phyloP scores from a whole-genome alignment of 2,797 vertebrate genomes.

The Chelonia mydas region DNA sequence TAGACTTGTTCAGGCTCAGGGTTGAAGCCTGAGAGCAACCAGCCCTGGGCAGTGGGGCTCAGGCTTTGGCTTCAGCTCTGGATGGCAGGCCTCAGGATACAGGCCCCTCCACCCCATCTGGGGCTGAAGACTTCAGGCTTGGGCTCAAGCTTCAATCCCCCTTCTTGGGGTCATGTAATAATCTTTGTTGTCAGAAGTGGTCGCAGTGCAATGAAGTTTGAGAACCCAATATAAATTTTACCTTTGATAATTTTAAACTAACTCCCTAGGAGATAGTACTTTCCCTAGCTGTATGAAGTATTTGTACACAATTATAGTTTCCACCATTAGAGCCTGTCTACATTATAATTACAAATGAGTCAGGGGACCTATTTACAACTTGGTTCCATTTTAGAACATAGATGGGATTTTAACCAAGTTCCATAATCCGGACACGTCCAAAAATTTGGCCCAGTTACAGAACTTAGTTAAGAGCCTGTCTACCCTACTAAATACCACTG shows the following conservation, averaged over 20 bases:
- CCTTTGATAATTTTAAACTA: background rate
- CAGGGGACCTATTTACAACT: background rate
- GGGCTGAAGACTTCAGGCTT: too few relatives aligned
- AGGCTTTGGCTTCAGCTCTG: too few relatives aligned
- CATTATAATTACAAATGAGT: rapidly evolving
- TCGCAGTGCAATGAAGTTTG: too few relatives aligned
- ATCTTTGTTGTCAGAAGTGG: too few relatives aligned
- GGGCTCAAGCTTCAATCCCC: too few relatives aligned
- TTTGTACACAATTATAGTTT: background rate
- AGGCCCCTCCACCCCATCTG: too few relatives aligned
- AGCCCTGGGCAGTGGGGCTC: too few relatives aligned
- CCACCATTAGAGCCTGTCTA: background rate
- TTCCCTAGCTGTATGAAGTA: background rate
- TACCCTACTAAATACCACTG: background rate
- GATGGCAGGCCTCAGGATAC: too few relatives aligned
- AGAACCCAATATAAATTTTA: background rate
- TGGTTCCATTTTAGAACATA: background rate
- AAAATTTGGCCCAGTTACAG: background rate
- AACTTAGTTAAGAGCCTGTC: background rate
- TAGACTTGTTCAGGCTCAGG: too few relatives aligned
- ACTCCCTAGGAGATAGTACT: background rate
- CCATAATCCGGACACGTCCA: background rate
- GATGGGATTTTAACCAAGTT: background rate
- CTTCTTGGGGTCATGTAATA: too few relatives aligned
- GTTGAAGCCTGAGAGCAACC: too few relatives aligned